These are phyloP conservation scores for Myripristis jacobus DNA, from an alignment of 2,797 vertebrate genomes.

Conservation along the genomic window DNA sequence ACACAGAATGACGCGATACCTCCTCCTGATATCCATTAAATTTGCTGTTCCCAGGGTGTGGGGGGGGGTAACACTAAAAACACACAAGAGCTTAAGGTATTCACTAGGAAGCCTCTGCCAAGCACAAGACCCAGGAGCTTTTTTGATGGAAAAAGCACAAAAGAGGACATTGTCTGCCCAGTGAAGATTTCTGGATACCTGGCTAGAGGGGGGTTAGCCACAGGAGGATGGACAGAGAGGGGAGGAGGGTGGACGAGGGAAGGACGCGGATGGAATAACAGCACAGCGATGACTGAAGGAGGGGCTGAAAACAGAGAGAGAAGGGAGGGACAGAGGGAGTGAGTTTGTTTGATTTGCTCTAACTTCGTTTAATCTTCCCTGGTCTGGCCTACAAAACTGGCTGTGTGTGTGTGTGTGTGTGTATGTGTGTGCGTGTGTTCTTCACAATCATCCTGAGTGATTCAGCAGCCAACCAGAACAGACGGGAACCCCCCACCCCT, in stretches of 20 bases:
- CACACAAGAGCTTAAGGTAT: too few species aligned
- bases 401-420: slow-evolving; percentile 43
- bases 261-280: slow-evolving; percentile 25
- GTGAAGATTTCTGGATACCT: slow-evolving; percentile 42
- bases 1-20: too few species aligned
- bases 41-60: too few species aligned
- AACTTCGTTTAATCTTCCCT: slow-evolving; percentile 74
- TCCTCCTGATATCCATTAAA: too few species aligned
- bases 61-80: too few species aligned
- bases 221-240: slow-evolving; percentile 1
- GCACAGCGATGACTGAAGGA: too few species aligned
- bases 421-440: slow-evolving; percentile 53
- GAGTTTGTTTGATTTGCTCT: slow-evolving; percentile 73
- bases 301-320: slow-evolving; percentile 5
- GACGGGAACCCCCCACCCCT: slow-evolving; percentile 60
- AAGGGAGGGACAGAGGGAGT: slow-evolving; percentile 33
- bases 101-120: too few species aligned
- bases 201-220: slow-evolving; percentile 12
- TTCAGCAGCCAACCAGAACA: slow-evolving; percentile 77
- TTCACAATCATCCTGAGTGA: slow-evolving; percentile 79
- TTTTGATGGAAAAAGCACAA: too few species aligned
- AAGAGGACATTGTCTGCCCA: slow-evolving; percentile 6
- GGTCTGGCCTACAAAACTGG: slow-evolving; percentile 41
- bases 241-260: background rate
- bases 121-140: too few species aligned